Base-by-base conservation (phyloP, 2,888 invertebrate species). In the Tribolium freemani region DNA sequence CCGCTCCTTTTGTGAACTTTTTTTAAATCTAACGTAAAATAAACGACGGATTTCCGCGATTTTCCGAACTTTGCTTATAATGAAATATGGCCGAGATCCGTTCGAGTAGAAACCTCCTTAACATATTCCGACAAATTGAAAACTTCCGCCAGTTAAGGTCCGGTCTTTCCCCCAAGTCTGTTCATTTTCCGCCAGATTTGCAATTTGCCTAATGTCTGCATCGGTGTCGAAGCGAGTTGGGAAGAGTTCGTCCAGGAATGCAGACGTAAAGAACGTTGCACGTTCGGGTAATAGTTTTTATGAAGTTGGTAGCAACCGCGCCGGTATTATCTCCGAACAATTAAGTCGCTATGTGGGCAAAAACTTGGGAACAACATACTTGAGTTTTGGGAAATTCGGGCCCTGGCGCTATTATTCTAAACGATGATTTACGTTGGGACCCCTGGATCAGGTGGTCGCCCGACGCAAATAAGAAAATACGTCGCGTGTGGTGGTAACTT, bases 401-500 rank as follows among this genome's bases (percentile, higher is more conserved):
- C 31, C 6, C 31, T 31, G 5, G 6, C 31, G 5, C 8, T 38
- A 13, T 51, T 51, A 64, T 64, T 64, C 50, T 64, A 51, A 51
- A 51, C 26, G 11, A 64, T 66, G 66, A 66, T 66, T 66, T 54
- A 66, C 44, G 20, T n/a, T 26, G 26, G 48, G 48, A 26, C 13
- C 13, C 13, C 13, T 50, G 53, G 54, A 66, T 66, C 66, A 64
- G 71, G 58, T 64, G 71, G 64, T 51, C 26, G 58, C 11, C 13
- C 20, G 46, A 30, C 48, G 63, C 54, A 70, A 70, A 70, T 50
- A 70, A 63, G 63, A 56, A 70, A 56, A 63, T 71, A 67, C 71
- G 71, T 71, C 61, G 71, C 71, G 48, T 54, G 71, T 66, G 71
- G 71, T 66, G 71, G 71, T 57, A 60, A 67, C 58, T 71, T 71